Evolutionary conservation across 2,888 invertebrate species (phyloP).

Genomic region (Apotomis turbidana): DNA sequence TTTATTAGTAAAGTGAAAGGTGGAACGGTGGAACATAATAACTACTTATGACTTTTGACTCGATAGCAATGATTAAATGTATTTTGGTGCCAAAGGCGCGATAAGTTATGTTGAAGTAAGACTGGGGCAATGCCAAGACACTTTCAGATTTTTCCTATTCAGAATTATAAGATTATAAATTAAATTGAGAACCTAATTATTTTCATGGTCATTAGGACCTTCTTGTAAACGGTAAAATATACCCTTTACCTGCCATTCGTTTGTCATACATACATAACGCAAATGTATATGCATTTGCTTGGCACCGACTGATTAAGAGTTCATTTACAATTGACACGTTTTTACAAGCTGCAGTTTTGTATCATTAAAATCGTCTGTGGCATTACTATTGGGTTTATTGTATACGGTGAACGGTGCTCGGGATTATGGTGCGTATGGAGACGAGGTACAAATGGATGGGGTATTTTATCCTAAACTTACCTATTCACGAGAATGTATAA

Average conservation of each 20-base stretch:
- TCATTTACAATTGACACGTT: neutral
- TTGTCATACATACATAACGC: neutral
- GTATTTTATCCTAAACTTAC: neutral
- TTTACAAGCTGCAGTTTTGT: neutral
- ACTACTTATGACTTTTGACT: neutral
- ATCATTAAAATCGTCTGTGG: neutral
- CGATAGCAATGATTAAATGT: neutral
- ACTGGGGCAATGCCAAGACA: conserved; percentile 10
- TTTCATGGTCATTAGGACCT: neutral
- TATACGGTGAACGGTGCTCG: neutral
- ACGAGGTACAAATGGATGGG: neutral
- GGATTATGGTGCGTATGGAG: neutral
- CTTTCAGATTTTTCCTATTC: neutral
- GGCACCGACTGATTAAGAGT: conserved; percentile 12
- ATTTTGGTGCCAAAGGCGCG: conserved; percentile 14
- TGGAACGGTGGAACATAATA: neutral
- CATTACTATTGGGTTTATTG: conserved; percentile 4
- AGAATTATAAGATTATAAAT: neutral
- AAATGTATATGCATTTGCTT: neutral
- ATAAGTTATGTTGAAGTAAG: neutral
- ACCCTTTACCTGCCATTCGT: neutral
- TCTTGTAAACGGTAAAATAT: neutral
- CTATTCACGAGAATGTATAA: neutral
- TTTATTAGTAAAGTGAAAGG: neutral
- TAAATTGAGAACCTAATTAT: neutral